Evolutionary conservation across 2,113 vertebrate genomes (phyloP), one percentile per base, ranked within the genome.

Genomic region (Trematomus loennbergii): DNA sequence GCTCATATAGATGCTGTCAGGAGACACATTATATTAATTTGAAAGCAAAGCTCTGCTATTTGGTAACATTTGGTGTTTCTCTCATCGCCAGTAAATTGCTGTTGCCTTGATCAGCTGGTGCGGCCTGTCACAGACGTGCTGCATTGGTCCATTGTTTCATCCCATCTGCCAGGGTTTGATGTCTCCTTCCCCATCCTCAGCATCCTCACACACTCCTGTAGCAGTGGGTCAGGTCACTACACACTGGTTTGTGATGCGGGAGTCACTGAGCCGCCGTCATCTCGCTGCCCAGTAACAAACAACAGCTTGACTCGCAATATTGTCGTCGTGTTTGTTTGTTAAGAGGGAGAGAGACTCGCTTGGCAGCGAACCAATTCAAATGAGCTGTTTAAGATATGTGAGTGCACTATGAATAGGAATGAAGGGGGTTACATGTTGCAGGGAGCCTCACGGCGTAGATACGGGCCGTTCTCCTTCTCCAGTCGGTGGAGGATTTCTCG

Each of bases 161-260:
- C 83, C 89, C 90, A 87, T 90, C 93, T 92, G 92, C 84, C 81
- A 61, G 43, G 54, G 94, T 96, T 97, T 89, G 96, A 97, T 94
- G 95, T 96, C 87, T 96, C 95, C 92, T 96, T 96, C 83, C 96
- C 94, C 91, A 90, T 96, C 94, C 92, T 95, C 90, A 61, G 77
- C 75, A 53, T 83, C 82, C 78, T 78, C 87, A 50, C 78, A 73
- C 72, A 93, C 96, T 94, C 95, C 95, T 82, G 94, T 92, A 76
- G 93, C 94, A 64, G 96, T 95, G 87, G 95, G 95, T 95, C 96
- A 98, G 96, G 96, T 97, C 88, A 87, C 77, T 70, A 68, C 81
- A 89, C 84, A 77, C 64, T 76, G 81, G 59, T 87, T 86, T 84
- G 83, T 85, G 77, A 86, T 71, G 77, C 12, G 49, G 61, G 67